phyloP scores from a whole-genome alignment of 2,888 invertebrate species.

The Ormyrus pomaceus region DNA sequence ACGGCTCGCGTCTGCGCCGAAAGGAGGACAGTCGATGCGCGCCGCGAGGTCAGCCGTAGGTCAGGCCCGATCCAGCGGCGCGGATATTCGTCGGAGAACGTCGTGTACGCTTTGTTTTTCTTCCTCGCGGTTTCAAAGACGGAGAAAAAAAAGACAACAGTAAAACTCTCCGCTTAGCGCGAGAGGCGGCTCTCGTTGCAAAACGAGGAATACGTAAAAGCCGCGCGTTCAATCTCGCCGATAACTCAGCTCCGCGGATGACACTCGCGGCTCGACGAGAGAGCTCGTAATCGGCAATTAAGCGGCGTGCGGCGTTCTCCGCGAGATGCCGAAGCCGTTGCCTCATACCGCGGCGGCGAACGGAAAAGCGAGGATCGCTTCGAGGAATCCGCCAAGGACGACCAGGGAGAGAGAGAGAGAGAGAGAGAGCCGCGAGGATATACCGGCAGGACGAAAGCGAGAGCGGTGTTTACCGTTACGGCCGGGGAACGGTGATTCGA shows the following conservation, averaged over 20 bases:
- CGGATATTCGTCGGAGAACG: no score
- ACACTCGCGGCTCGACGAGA: not conserved
- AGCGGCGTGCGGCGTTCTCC: not conserved
- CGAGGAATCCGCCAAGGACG: constrained; percentile 37
- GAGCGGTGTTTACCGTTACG: no score
- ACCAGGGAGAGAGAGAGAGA: not conserved
- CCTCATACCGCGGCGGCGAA: constrained; percentile 20
- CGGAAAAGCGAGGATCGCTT: not conserved
- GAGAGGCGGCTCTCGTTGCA: no score
- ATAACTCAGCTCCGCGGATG: no score
- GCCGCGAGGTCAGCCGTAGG: constrained; percentile 17
- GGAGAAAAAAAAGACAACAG: no score
- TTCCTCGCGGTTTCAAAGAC: not conserved
- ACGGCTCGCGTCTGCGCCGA: not conserved
- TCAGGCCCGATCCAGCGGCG: not conserved
- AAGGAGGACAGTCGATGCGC: constrained; percentile 36
- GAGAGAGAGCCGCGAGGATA: no score
- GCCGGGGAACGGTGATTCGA: no score
- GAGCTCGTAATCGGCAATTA: not conserved
- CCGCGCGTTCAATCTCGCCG: not conserved
- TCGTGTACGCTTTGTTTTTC: no score
- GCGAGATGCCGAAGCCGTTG: constrained; percentile 27
- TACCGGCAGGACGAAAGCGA: no score
- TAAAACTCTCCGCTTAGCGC: no score
- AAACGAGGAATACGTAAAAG: no score